Percentiles rank a stretch among this genome's conserved stretches.
Evolutionary conservation across 2,888 invertebrate genomes (phyloP).

Genomic region (Fragum fragum): DNA sequence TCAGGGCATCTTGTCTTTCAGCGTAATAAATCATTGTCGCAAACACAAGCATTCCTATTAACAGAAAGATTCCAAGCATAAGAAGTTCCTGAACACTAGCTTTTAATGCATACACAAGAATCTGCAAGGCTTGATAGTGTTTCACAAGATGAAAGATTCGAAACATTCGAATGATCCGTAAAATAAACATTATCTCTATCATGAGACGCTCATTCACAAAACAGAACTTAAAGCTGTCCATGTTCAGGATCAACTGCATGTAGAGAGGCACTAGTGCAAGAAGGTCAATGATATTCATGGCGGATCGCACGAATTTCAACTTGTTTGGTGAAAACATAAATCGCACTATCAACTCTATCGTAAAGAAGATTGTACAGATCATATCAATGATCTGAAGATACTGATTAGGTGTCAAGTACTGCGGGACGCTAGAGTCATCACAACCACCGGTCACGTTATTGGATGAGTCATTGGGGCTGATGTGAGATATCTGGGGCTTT

Average conservation of each 20-base stretch:
- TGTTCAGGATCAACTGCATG: conserved; percentile 83
- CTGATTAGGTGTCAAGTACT: conserved; percentile 71
- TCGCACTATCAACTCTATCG: conserved; percentile 83
- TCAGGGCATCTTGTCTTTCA: conserved; percentile 82
- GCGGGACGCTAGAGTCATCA: conserved; percentile 61
- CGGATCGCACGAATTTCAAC: conserved; percentile 78
- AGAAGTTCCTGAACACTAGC: conserved; percentile 86
- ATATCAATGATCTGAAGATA: conserved; percentile 82
- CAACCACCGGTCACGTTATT: conserved; percentile 59
- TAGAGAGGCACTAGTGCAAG: conserved; percentile 85
- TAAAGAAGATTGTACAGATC: conserved; percentile 85
- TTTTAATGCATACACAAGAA: conserved; percentile 87
- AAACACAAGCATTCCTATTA: conserved; percentile 86
- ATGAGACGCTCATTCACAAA: conserved; percentile 83
- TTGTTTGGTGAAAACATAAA: conserved; percentile 83
- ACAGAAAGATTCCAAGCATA: conserved; percentile 85
- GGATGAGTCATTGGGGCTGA: conserved; percentile 36
- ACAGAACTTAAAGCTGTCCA: conserved; percentile 80
- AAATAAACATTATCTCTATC: conserved; percentile 86
- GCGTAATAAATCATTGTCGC: conserved; percentile 86
- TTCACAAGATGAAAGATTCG: conserved; percentile 88
- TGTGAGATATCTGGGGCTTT: conserved; percentile 59
- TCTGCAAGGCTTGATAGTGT: conserved; percentile 87
- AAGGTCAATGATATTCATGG: conserved; percentile 85
- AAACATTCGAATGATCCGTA: conserved; percentile 87